A percentile compares a stretch with the other conserved stretches of the same genome.
Evolutionary conservation across 2,797 vertebrate species (phyloP).

Genomic region (Galagoides demidoff): DNA sequence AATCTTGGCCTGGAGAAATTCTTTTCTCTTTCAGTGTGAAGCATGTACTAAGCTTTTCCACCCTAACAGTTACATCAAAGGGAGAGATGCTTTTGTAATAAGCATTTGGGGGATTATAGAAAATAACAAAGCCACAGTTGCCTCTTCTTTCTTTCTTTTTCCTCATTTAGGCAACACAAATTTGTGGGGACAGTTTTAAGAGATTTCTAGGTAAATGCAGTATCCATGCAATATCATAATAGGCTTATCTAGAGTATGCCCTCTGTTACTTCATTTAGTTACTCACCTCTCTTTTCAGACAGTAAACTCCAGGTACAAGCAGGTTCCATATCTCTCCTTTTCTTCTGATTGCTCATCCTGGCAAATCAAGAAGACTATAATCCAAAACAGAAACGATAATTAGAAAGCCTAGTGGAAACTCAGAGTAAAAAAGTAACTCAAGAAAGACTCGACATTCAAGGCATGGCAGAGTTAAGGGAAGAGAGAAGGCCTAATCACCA

Average conservation of each 20-base stretch:
- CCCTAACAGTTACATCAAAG: background rate
- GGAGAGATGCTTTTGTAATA: background rate
- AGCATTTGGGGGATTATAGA: background rate
- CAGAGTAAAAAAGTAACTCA: constrained; percentile 14
- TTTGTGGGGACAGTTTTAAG: background rate
- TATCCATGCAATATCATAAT: background rate
- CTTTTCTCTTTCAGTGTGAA: too few relatives aligned
- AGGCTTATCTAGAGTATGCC: background rate
- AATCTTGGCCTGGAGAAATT: too few relatives aligned
- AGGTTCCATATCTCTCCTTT: constrained; percentile 56
- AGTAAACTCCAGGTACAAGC: constrained; percentile 64
- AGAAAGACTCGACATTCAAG: constrained; percentile 3
- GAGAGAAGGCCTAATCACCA: background rate
- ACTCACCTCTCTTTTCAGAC: constrained; percentile 44
- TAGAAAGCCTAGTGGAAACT: background rate
- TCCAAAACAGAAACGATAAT: constrained; percentile 27
- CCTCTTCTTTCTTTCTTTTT: background rate
- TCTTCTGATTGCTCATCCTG: constrained; percentile 58
- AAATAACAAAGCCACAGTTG: constrained; percentile 44
- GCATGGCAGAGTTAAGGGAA: background rate
- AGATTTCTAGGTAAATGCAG: background rate
- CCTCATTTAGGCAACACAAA: constrained; percentile 1
- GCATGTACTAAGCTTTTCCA: too few relatives aligned
- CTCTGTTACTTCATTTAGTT: constrained; percentile 11
- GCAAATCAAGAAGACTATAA: constrained; percentile 53